Percentiles rank a stretch among this genome's conserved stretches.
Conservation (phyloP, 2,113 vertebrate genomes). For the Pachycephala philippinensis region DNA sequence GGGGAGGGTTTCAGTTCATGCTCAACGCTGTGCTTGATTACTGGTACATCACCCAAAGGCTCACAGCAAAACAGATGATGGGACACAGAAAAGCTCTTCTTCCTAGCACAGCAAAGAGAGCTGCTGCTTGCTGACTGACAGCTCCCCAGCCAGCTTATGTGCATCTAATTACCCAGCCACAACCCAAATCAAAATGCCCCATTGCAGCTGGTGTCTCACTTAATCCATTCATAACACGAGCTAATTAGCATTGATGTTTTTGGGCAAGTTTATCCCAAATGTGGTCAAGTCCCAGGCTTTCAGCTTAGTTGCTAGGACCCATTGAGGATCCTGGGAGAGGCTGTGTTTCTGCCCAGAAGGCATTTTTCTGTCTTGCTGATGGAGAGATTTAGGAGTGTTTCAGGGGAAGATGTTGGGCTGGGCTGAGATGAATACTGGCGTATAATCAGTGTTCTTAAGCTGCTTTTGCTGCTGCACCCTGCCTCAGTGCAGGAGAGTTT, state of each 20-base stretch:
- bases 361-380: neutral
- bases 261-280: constrained; percentile 59
- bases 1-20: neutral
- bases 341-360: constrained; percentile 15
- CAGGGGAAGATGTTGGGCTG: neutral
- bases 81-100: neutral
- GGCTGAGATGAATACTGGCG: neutral
- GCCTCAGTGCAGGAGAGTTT: neutral
- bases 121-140: constrained; percentile 23
- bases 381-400: neutral
- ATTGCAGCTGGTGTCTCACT: constrained; percentile 69
- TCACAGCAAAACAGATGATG: neutral
- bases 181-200: constrained; percentile 65
- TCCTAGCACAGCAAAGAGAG: neutral
- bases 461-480: neutral
- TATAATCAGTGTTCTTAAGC: neutral
- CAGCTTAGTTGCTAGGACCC: constrained; percentile 32
- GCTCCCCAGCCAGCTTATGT: constrained; percentile 40
- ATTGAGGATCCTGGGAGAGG: constrained; percentile 1
- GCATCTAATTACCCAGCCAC: constrained; percentile 61
- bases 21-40: neutral
- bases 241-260: constrained; percentile 70
- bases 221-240: constrained; percentile 70
- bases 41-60: neutral
- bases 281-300: constrained; percentile 29